A percentile compares a stretch with the other conserved stretches of the same genome.
These are phyloP conservation scores for Caenorhabditis wallacei DNA, from an alignment of 2,888 invertebrate genomes.

Conservation along the genomic window DNA sequence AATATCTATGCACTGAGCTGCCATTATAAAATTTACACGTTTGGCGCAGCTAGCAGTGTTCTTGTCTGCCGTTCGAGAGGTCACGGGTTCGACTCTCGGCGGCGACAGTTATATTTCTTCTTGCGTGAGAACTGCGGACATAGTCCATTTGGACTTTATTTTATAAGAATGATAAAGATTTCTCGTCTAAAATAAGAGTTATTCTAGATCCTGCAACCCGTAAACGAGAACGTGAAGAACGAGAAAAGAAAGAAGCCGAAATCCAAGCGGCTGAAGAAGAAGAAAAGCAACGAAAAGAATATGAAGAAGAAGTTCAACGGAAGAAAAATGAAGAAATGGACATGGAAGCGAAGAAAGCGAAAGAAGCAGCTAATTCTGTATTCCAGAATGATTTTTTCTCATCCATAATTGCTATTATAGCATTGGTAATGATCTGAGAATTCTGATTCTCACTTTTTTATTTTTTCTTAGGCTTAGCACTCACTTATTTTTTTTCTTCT, in stretches of 20 bases:
- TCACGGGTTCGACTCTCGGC: too few species aligned
- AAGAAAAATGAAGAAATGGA: constrained; percentile 51
- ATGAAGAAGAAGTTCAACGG: constrained; percentile 57
- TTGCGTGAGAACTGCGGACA: too few species aligned
- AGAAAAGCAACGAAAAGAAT: constrained; percentile 58
- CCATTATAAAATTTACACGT: too few species aligned
- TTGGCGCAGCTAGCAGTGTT: too few species aligned
- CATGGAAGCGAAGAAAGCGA: constrained; percentile 44
- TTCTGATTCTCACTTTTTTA: not conserved
- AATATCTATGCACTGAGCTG: too few species aligned
- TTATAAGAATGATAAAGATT: too few species aligned
- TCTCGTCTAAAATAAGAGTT: too few species aligned
- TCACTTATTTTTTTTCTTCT: constrained; percentile 11
- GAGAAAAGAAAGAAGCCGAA: constrained; percentile 69
- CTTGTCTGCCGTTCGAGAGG: too few species aligned
- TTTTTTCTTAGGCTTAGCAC: constrained; percentile 19
- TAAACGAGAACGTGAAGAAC: constrained; percentile 70
- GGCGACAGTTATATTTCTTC: too few species aligned
- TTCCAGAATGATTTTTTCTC: not conserved
- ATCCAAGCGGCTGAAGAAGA: constrained; percentile 59
- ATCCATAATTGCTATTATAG: not conserved
- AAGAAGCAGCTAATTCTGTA: constrained; percentile 16
- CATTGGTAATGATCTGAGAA: not conserved
- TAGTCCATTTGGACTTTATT: too few species aligned
- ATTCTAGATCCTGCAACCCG: constrained; percentile 71